Percentiles rank a stretch among this genome's conserved stretches.
phyloP scores from a whole-genome alignment of 1,140 invertebrate species.

The Aculops lycopersici region DNA sequence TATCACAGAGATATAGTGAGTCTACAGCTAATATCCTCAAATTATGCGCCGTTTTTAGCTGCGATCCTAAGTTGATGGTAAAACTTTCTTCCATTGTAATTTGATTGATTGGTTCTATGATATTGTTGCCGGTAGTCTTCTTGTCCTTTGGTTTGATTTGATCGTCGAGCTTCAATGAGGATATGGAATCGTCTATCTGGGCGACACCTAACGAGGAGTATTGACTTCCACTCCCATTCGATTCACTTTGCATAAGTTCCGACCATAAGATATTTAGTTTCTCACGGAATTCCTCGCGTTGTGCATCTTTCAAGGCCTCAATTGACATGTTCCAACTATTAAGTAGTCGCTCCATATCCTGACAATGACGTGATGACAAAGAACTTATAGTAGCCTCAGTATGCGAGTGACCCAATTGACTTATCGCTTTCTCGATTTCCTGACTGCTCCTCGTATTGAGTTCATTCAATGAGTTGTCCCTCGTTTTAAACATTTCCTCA shows the following conservation, averaged over 20 bases:
- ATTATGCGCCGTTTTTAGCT: slow-evolving; percentile 95
- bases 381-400: slow-evolving; percentile 42
- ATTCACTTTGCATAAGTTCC: slow-evolving; percentile 19
- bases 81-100: slow-evolving; percentile 86
- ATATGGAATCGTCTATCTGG: slow-evolving; percentile 3
- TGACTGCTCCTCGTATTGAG: slow-evolving; percentile 28
- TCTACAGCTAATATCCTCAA: slow-evolving; percentile 56
- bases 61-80: slow-evolving; percentile 66
- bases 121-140: slow-evolving; percentile 12
- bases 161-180: not conserved
- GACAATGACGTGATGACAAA: slow-evolving; percentile 36
- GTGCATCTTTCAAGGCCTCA: slow-evolving; percentile 31
- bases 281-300: slow-evolving; percentile 35
- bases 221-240: slow-evolving; percentile 10
- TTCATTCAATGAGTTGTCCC: slow-evolving; percentile 28
- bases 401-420: slow-evolving; percentile 24
- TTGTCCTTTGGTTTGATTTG: slow-evolving; percentile 7
- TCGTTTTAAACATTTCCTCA: slow-evolving; percentile 26
- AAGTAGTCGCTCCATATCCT: slow-evolving; percentile 35
- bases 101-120: slow-evolving; percentile 13
- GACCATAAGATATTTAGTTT: slow-evolving; percentile 41
- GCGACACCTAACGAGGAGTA: slow-evolving; percentile 5
- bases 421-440: slow-evolving; percentile 39
- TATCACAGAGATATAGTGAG: slow-evolving; percentile 42
- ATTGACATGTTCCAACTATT: slow-evolving; percentile 40